Conservation (phyloP, 2,888 invertebrate genomes). For the Heliconius cydno region DNA sequence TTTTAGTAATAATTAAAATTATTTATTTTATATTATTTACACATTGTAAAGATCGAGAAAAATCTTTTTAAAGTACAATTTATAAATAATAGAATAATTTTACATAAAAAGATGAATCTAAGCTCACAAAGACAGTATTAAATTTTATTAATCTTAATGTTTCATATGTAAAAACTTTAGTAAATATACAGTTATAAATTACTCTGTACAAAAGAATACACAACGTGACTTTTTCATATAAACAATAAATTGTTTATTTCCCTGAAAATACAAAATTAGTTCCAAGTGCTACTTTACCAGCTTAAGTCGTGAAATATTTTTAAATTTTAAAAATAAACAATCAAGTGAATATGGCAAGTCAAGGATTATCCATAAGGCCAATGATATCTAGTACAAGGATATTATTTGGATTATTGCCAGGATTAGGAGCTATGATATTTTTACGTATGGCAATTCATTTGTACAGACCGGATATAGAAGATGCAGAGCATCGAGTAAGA, state of each 20-base stretch:
- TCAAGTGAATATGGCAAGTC: conserved; percentile 58
- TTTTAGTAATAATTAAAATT: neutral
- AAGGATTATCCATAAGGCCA: conserved; percentile 62
- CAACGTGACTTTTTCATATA: conserved; percentile 52
- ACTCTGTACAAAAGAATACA: conserved; percentile 55
- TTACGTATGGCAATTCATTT: conserved; percentile 85
- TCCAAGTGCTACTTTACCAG: conserved; percentile 6
- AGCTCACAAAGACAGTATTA: neutral
- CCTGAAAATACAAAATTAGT: conserved; percentile 54
- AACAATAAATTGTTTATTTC: conserved; percentile 58
- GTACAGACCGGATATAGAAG: conserved; percentile 88
- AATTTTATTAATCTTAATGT: neutral
- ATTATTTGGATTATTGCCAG: conserved; percentile 85
- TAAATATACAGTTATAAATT: conserved; percentile 40
- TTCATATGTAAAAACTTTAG: neutral
- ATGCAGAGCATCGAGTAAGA: conserved; percentile 84
- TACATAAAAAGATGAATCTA: neutral
- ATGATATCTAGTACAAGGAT: conserved; percentile 86
- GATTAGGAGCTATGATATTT: conserved; percentile 85
- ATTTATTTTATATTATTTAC: neutral
- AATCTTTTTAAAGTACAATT: neutral
- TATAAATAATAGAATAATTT: neutral
- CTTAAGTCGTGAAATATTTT: neutral
- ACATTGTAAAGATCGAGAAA: neutral
- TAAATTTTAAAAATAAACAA: neutral